A percentile compares a stretch with the other conserved stretches of the same genome.
phyloP scores from a whole-genome alignment of 2,113 vertebrate genomes.

The Notothenia rossii region DNA sequence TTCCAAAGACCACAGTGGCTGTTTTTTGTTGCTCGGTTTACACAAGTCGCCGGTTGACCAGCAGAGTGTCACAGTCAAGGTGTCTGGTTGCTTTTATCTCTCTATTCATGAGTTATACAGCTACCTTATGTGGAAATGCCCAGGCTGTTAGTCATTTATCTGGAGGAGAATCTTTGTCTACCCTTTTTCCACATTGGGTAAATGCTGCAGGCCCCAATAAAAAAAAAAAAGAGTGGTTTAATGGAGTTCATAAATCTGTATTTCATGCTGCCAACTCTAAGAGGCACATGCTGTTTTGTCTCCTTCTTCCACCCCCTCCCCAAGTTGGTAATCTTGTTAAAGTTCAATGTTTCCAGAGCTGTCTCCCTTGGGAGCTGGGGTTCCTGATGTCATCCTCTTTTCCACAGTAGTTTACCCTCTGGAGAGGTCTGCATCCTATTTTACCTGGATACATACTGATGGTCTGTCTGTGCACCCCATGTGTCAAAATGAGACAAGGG shows the following conservation, averaged over 20 bases:
- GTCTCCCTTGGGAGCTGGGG: conserved; percentile 59
- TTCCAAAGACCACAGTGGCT: conserved; percentile 70
- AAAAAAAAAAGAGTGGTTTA: conserved; percentile 81
- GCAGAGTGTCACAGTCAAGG: conserved; percentile 47
- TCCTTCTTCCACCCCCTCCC: conserved; percentile 36
- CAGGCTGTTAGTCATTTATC: conserved; percentile 80
- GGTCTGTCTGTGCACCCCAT: conserved; percentile 33
- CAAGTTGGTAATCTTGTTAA: conserved; percentile 80
- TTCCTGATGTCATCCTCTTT: conserved; percentile 68
- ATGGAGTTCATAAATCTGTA: conserved; percentile 85
- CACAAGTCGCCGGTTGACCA: conserved; percentile 32
- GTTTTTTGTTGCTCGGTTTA: conserved; percentile 44
- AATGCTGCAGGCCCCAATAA: conserved; percentile 82
- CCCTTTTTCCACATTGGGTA: conserved; percentile 65
- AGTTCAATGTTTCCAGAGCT: conserved; percentile 73
- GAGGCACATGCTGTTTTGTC: conserved; percentile 65
- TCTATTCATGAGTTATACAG: conserved; percentile 49
- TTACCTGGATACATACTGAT: conserved; percentile 39
- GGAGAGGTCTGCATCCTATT: conserved; percentile 44
- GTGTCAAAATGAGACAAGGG: conserved; percentile 28
- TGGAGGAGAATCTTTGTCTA: conserved; percentile 59
- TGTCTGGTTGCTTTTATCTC: conserved; percentile 56
- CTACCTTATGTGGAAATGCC: conserved; percentile 63
- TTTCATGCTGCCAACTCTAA: conserved; percentile 81
- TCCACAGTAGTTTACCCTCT: conserved; percentile 49